phyloP scores from a whole-genome alignment of 2,888 invertebrate genomes.

The Abrostola tripartita region DNA sequence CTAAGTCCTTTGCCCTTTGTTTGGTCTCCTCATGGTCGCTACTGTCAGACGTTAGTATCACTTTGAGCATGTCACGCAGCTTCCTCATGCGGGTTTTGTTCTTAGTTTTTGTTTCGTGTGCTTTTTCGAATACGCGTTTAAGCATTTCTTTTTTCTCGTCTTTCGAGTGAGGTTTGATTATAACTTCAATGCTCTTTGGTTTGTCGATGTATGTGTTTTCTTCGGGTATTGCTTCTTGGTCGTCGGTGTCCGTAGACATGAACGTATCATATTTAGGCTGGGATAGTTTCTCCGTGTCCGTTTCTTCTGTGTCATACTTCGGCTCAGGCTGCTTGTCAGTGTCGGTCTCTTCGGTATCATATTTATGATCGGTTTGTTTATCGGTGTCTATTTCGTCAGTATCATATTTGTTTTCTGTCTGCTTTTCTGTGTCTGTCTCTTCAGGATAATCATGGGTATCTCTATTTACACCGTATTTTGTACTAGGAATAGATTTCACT shows the following conservation, averaged over 20 bases:
- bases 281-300: conserved; percentile 11
- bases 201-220: conserved; percentile 48
- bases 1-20: conserved; percentile 56
- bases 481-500: conserved; percentile 24
- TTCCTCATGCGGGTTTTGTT: conserved; percentile 64
- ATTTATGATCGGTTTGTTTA: conserved; percentile 31
- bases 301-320: conserved; percentile 31
- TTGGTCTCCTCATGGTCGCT: conserved; percentile 63
- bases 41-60: conserved; percentile 72
- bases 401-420: conserved; percentile 25
- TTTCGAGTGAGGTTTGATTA: conserved; percentile 56
- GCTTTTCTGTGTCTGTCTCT: conserved; percentile 47
- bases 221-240: conserved; percentile 44
- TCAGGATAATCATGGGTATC: conserved; percentile 37
- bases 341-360: conserved; percentile 37
- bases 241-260: conserved; percentile 52
- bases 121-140: conserved; percentile 69
- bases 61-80: conserved; percentile 66
- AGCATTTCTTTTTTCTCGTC: conserved; percentile 70
- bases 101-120: conserved; percentile 59
- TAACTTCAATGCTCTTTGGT: conserved; percentile 31
- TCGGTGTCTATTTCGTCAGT: conserved; percentile 39
- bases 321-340: conserved; percentile 22
- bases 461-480: conserved; percentile 17
- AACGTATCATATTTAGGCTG: conserved; percentile 5